Evolutionary conservation across 2,113 vertebrate genomes (phyloP).

Genomic region (Orthochromis indermauri): DNA sequence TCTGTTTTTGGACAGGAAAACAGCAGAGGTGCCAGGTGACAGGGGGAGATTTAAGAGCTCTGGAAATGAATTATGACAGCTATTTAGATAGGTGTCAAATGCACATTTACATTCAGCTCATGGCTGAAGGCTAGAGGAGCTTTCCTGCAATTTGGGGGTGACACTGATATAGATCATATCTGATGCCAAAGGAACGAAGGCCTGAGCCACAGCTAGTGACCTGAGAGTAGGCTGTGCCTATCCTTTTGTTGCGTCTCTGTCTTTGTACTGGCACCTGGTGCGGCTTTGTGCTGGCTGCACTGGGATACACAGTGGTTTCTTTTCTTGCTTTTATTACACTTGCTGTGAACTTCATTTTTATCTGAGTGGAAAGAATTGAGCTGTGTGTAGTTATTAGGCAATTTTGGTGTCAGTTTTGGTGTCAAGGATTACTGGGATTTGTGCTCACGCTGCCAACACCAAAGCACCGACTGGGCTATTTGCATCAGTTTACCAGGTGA

Average conservation of each 20-base stretch:
- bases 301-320: background rate
- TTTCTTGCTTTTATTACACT: background rate
- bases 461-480: background rate
- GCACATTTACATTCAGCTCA: slow-evolving; percentile 68
- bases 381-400: background rate
- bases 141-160: slow-evolving; percentile 59
- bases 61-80: slow-evolving; percentile 73
- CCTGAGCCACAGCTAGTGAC: slow-evolving; percentile 33
- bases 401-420: background rate
- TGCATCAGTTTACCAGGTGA: background rate
- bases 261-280: background rate
- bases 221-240: slow-evolving; percentile 13
- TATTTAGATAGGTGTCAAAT: slow-evolving; percentile 69
- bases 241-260: background rate
- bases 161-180: slow-evolving; percentile 58
- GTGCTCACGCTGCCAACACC: background rate
- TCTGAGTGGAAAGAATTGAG: background rate
- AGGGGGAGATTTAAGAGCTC: slow-evolving; percentile 66
- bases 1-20: slow-evolving; percentile 60
- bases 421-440: slow-evolving; percentile 16
- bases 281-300: background rate
- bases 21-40: slow-evolving; percentile 54
- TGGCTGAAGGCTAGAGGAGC: slow-evolving; percentile 43
- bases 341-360: background rate
- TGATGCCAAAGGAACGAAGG: slow-evolving; percentile 43